Evolutionary conservation across 2,888 invertebrate species (phyloP).

Genomic region (Drosophila barbarae): DNA sequence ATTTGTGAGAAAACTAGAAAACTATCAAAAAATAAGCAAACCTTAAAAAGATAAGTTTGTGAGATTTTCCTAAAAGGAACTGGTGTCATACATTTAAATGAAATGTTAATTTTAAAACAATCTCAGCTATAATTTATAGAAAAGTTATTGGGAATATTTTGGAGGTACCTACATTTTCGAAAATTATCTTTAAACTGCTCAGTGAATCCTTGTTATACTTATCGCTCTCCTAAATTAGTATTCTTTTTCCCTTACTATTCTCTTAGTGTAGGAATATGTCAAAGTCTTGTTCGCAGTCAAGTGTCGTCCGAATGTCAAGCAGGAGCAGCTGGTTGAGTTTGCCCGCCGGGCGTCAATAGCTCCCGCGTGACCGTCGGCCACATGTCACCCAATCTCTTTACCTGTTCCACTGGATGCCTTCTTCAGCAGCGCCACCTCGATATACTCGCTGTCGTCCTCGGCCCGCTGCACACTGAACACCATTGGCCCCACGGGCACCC

Average conservation of each 20-base stretch:
- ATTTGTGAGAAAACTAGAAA: neutral
- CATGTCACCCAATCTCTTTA: slow-evolving; percentile 45
- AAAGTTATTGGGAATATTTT: too few species aligned
- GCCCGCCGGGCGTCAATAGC: neutral
- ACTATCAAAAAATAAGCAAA: neutral
- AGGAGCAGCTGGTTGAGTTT: slow-evolving; percentile 22
- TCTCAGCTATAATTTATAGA: neutral
- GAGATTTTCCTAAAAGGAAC: neutral
- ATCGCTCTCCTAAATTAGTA: too few species aligned
- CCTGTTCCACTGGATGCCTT: slow-evolving; percentile 75
- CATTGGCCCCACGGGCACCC: slow-evolving; percentile 79
- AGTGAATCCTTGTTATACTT: neutral
- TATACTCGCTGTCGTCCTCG: slow-evolving; percentile 77
- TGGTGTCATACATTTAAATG: neutral
- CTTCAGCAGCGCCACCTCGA: slow-evolving; percentile 78
- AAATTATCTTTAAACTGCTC: too few species aligned
- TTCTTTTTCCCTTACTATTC: neutral
- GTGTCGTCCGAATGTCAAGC: slow-evolving; percentile 41
- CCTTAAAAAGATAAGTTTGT: neutral
- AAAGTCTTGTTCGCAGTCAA: slow-evolving; percentile 23
- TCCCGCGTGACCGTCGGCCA: slow-evolving; percentile 5
- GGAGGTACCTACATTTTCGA: too few species aligned
- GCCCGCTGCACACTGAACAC: slow-evolving; percentile 79
- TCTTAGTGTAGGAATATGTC: slow-evolving; percentile 11
- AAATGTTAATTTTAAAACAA: neutral